Evolutionary conservation across 1,140 invertebrate species (phyloP).

Genomic region (Cecropterus lyciades): DNA sequence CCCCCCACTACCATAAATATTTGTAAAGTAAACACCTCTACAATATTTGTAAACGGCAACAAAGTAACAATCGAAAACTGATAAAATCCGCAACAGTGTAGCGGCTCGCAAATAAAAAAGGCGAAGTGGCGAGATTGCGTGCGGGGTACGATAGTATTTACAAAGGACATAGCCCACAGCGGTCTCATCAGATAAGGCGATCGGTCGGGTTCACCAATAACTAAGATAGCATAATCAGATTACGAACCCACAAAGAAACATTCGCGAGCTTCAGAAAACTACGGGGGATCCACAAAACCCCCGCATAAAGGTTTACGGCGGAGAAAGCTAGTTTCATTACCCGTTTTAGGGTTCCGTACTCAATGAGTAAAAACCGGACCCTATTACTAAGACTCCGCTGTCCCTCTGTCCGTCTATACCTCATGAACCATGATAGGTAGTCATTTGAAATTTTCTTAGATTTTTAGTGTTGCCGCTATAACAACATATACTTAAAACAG

Average conservation of each 20-base stretch:
- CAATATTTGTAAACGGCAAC: not conserved
- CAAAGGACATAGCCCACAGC: constrained; percentile 39
- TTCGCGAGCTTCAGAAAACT: constrained; percentile 52
- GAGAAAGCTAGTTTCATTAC: constrained; percentile 27
- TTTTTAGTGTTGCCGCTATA: too few relatives aligned
- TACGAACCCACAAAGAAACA: constrained; percentile 50
- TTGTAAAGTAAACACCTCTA: not conserved
- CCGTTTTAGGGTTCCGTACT: too few relatives aligned
- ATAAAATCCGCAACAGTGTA: constrained; percentile 23
- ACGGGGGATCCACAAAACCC: constrained; percentile 37
- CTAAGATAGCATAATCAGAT: constrained; percentile 63
- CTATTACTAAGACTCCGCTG: too few relatives aligned
- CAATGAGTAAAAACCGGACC: too few relatives aligned
- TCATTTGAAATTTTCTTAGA: too few relatives aligned
- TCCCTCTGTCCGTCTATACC: too few relatives aligned
- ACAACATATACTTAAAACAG: too few relatives aligned
- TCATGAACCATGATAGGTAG: too few relatives aligned
- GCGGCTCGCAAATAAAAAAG: constrained; percentile 24
- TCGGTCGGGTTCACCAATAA: constrained; percentile 51
- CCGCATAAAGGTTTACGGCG: constrained; percentile 20
- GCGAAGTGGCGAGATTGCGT: constrained; percentile 20
- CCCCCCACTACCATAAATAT: too few relatives aligned
- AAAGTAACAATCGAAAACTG: constrained; percentile 6
- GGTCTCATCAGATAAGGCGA: constrained; percentile 48
- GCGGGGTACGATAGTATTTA: constrained; percentile 30